These are phyloP conservation scores for Columba guinea DNA, from an alignment of 2,797 vertebrate genomes.

Conservation along the genomic window DNA sequence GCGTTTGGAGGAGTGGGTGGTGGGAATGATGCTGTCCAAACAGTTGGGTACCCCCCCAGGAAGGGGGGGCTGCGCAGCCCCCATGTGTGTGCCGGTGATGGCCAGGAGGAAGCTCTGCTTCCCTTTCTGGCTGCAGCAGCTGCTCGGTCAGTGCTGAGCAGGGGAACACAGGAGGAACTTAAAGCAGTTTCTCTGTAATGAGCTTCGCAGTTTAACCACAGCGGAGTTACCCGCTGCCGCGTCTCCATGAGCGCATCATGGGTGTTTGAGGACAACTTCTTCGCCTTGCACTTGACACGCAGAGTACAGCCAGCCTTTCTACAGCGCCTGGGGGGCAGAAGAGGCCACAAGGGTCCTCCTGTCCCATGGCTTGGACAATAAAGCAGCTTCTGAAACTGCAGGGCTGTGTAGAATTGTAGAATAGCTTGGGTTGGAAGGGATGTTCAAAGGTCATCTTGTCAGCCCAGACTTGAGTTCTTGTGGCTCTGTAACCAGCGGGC, in stretches of 20 bases:
- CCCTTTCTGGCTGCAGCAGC: not conserved
- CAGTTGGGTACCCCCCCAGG: not conserved
- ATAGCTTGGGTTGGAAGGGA: too few species aligned
- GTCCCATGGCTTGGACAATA: too few species aligned
- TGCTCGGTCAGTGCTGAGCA: rapidly evolving
- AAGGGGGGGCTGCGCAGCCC: not conserved
- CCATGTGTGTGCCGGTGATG: not conserved
- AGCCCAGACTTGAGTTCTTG: not conserved
- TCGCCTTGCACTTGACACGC: not conserved
- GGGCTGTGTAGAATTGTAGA: not conserved
- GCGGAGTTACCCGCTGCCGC: not conserved
- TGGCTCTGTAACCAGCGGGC: not conserved
- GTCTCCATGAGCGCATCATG: rapidly evolving
- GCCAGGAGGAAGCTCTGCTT: not conserved
- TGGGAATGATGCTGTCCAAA: not conserved
- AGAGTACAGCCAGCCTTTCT: not conserved
- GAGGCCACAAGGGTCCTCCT: not conserved
- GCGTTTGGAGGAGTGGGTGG: not conserved
- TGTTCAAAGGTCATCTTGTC: too few species aligned
- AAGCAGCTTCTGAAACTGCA: not conserved
- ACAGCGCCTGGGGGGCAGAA: not conserved
- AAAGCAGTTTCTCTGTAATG: not conserved
- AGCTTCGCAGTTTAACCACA: not conserved
- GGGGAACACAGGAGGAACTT: not conserved
- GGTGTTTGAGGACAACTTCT: not conserved